Evolutionary conservation across 1,140 invertebrate species (phyloP), one percentile per base, ranked within the genome.

Genomic region (Pseudobourletiella spinata): DNA sequence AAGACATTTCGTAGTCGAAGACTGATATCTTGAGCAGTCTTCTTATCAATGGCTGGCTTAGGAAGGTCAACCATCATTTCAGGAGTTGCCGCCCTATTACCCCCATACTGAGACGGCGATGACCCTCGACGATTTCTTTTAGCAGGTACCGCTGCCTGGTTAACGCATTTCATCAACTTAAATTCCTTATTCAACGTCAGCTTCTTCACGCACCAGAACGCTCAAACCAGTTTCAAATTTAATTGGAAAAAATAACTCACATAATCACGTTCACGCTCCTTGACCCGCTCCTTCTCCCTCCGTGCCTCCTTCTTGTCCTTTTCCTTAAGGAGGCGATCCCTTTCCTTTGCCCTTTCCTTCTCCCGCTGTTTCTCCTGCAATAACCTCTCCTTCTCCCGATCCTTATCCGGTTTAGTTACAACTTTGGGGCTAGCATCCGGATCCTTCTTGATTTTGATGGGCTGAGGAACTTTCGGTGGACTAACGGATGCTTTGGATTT

Each of bases 1-100:
- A 99, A 79, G n/a, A 99, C 80, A 79, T 99, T 99, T 69, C 93
- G 81, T 39, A 98, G 77, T 65, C 91, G 79, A 76, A 92, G 83
- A 1, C 93, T 93, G 71, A 95, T 91, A 70, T 86, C 84, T 71
- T 95, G 91, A 0, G 91, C 91, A 70, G 86, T 82, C 75, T 84
- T 86, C 63, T 82, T 80, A 76, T 86, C 89, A 3, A 66, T 62
- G 32, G 51, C 30, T 8, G 52, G 60, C 25, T 56, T 55, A 3
- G 32, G 24, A 4, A 28, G 26, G 30, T 54, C 50, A 8, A 26
- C 25, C 4, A 26, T 25, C 3, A 30, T 24, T 28, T 54, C 50
- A 28, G 50, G 55, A 32, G 55, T 15, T 4, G 30, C n/a, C 8
- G 32, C 11, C 3, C 29, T 28, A 48, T 51, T 63, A 59, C 3